A percentile compares a stretch with the other conserved stretches of the same genome.
These are phyloP conservation scores for Lepus townsendii DNA, from an alignment of 2,797 vertebrate species.

Conservation along the genomic window DNA sequence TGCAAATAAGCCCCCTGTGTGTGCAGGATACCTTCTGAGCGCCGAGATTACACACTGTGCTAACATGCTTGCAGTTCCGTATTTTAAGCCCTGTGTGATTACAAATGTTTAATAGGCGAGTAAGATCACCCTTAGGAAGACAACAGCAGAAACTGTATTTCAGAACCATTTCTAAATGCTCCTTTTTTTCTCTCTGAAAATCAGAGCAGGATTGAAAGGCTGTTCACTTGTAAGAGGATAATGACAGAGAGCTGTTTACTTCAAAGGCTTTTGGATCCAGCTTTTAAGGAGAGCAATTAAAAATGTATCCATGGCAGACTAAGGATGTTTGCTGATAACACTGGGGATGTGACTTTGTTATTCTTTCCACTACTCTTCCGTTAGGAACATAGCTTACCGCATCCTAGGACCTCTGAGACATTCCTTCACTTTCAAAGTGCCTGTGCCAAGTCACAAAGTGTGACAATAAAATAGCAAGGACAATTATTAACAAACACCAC, in stretches of 20 bases:
- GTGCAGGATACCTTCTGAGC: constrained; percentile 46
- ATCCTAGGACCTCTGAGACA: not conserved
- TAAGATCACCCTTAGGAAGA: constrained; percentile 76
- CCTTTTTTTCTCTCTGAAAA: constrained; percentile 71
- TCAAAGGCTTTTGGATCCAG: constrained; percentile 50
- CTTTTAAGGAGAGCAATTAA: constrained; percentile 81
- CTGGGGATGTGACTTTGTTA: constrained; percentile 13
- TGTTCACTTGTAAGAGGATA: constrained; percentile 38
- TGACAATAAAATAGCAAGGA: constrained; percentile 33
- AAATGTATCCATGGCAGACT: constrained; percentile 39
- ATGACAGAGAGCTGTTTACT: constrained; percentile 70
- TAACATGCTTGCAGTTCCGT: constrained; percentile 72
- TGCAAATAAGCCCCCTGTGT: constrained; percentile 71
- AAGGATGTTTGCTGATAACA: not conserved
- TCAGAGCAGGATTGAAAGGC: constrained; percentile 56
- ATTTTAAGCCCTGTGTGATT: constrained; percentile 82
- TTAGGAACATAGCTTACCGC: not conserved
- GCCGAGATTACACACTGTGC: constrained; percentile 44
- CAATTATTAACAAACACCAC: not conserved
- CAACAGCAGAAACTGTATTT: constrained; percentile 70
- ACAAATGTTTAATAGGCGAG: constrained; percentile 72
- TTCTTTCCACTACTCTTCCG: constrained; percentile 5
- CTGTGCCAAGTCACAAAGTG: not conserved
- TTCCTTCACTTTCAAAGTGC: constrained; percentile 51
- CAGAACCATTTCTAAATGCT: constrained; percentile 55